Conservation (phyloP, 2,113 vertebrate species). For the Fregetta grallaria region DNA sequence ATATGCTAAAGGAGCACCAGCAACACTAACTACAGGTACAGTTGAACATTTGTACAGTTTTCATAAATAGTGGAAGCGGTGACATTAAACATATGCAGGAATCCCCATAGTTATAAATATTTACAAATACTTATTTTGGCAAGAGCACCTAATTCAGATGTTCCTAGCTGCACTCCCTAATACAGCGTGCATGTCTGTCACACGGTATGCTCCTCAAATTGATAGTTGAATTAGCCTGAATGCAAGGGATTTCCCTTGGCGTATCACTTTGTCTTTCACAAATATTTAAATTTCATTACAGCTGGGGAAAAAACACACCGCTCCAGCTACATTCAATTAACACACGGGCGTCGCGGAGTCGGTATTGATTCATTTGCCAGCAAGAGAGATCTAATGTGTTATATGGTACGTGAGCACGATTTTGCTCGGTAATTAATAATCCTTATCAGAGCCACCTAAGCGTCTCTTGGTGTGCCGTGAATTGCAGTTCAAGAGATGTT, state of each 20-base stretch:
- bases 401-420: not conserved
- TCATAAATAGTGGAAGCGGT: conserved; percentile 35
- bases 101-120: conserved; percentile 57
- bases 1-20: not conserved
- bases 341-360: not conserved
- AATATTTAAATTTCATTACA: not conserved
- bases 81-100: conserved; percentile 59
- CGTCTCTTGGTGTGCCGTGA: not conserved
- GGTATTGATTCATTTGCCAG: not conserved
- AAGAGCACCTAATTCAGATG: conserved; percentile 15
- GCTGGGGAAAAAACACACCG: too few relatives aligned
- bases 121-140: conserved; percentile 56
- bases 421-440: not conserved
- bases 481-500: not conserved
- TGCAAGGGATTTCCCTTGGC: not conserved
- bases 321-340: not conserved
- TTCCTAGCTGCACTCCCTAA: not conserved
- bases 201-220: not conserved
- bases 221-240: not conserved
- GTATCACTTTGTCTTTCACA: not conserved
- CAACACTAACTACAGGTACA: conserved; percentile 45
- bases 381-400: not conserved
- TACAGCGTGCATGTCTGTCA: not conserved
- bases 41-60: conserved; percentile 46
- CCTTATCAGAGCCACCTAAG: not conserved